A percentile compares a stretch with the other conserved stretches of the same genome.
Conservation (phyloP, 2,113 vertebrate species). For the Callospermophilus lateralis region DNA sequence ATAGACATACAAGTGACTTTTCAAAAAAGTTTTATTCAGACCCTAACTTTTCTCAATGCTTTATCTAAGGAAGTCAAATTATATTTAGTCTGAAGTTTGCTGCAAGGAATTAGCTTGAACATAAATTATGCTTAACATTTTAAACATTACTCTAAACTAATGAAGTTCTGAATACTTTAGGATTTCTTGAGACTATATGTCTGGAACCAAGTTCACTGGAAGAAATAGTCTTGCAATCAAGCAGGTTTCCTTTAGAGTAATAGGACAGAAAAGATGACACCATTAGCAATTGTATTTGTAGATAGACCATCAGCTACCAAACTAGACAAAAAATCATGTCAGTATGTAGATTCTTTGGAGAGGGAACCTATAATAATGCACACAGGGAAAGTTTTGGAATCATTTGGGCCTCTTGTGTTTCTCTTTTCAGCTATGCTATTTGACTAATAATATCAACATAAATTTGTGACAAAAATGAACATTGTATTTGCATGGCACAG, state of each 20-base stretch:
- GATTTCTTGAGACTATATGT: background rate
- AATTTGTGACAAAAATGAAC: background rate
- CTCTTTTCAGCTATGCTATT: background rate
- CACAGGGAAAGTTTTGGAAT: background rate
- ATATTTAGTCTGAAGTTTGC: background rate
- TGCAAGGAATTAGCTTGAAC: background rate
- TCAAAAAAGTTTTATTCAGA: constrained; percentile 11
- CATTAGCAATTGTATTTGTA: background rate
- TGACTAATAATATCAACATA: background rate
- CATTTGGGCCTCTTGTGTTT: background rate
- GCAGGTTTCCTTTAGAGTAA: background rate
- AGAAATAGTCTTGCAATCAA: background rate
- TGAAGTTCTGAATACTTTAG: background rate
- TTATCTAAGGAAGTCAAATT: constrained; percentile 23
- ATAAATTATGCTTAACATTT: background rate
- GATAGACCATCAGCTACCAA: too few relatives aligned
- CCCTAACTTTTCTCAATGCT: background rate
- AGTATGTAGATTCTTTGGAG: background rate
- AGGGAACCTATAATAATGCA: background rate
- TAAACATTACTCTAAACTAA: constrained; percentile 11
- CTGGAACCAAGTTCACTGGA: background rate
- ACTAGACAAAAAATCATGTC: background rate
- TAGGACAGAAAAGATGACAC: background rate
- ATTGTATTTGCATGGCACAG: background rate
- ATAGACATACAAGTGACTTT: background rate